These are phyloP conservation scores for Thunnus thynnus DNA, from an alignment of 2,113 vertebrate species.

Conservation along the genomic window DNA sequence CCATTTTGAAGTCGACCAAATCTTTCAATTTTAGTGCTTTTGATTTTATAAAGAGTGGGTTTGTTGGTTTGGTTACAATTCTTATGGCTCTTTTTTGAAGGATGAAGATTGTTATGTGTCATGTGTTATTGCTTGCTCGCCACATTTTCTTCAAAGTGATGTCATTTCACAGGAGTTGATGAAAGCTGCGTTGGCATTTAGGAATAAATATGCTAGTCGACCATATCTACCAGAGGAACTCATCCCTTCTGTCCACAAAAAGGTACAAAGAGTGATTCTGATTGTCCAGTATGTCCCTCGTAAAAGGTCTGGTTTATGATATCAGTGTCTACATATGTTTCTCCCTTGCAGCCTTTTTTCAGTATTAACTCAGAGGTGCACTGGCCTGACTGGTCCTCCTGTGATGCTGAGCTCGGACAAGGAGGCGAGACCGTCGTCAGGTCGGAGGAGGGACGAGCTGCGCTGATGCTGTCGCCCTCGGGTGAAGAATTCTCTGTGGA, in stretches of 20 bases:
- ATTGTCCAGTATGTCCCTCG: background rate
- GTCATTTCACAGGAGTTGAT: slow-evolving; percentile 82
- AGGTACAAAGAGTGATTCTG: slow-evolving; percentile 75
- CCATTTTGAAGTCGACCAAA: too few species aligned
- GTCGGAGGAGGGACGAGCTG: slow-evolving; percentile 86
- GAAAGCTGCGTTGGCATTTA: slow-evolving; percentile 87
- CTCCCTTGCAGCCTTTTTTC: slow-evolving; percentile 78
- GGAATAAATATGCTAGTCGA: slow-evolving; percentile 86
- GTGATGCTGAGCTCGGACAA: slow-evolving; percentile 57
- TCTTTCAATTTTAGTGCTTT: too few species aligned
- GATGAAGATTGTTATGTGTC: too few species aligned
- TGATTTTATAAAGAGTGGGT: too few species aligned
- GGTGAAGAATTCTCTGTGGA: slow-evolving; percentile 88
- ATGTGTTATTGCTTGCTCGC: too few species aligned
- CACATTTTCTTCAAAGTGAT: background rate
- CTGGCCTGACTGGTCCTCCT: slow-evolving; percentile 83
- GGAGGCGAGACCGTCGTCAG: slow-evolving; percentile 79
- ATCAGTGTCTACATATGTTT: background rate
- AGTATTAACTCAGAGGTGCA: slow-evolving; percentile 80
- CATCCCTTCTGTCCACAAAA: slow-evolving; percentile 83
- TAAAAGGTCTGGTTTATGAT: background rate
- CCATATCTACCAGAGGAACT: slow-evolving; percentile 89
- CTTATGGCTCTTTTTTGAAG: too few species aligned
- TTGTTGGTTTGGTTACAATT: too few species aligned
- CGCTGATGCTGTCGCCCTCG: slow-evolving; percentile 83